Conservation (phyloP, 1,140 invertebrate species). For the Drosophila ambigua region DNA sequence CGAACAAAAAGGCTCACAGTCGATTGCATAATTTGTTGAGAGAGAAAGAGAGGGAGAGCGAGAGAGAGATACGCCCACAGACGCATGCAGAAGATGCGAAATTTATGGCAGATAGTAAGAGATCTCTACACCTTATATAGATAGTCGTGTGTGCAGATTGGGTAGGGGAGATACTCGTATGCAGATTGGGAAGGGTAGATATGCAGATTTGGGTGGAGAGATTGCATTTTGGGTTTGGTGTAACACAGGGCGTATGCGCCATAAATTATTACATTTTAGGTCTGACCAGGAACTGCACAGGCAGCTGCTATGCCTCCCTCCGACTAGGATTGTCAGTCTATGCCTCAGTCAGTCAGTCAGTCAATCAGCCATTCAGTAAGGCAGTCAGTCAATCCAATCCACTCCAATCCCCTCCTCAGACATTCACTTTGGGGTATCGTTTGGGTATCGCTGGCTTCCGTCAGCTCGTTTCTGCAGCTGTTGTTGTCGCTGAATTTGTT, state of each 20-base stretch:
- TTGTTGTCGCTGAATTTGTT: conserved; percentile 26
- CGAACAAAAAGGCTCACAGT: conserved; percentile 39
- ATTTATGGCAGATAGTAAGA: conserved; percentile 38
- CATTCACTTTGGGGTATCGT: conserved; percentile 56
- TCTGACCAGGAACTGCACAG: conserved; percentile 28
- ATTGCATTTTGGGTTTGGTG: not conserved
- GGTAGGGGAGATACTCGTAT: conserved; percentile 6
- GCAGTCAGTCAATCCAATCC: conserved; percentile 35
- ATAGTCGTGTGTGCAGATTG: conserved; percentile 29
- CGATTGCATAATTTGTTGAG: conserved; percentile 60
- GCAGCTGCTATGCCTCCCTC: conserved; percentile 38
- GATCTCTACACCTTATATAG: conserved; percentile 28
- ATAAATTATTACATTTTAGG: conserved; percentile 48
- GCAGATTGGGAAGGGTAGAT: conserved; percentile 25
- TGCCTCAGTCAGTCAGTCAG: conserved; percentile 20
- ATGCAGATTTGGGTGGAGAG: conserved; percentile 22
- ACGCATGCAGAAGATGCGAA: conserved; percentile 35
- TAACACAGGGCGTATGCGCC: conserved; percentile 48
- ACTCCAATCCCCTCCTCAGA: conserved; percentile 29
- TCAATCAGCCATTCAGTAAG: conserved; percentile 26
- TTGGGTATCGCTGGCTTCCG: conserved; percentile 55
- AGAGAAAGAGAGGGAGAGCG: no score
- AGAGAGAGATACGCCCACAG: conserved; percentile 37
- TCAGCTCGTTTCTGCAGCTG: conserved; percentile 71
- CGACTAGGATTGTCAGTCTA: conserved; percentile 8